phyloP scores from a whole-genome alignment of 92 coral and sea anemone species.

The Palythoa grandiflora region DNA sequence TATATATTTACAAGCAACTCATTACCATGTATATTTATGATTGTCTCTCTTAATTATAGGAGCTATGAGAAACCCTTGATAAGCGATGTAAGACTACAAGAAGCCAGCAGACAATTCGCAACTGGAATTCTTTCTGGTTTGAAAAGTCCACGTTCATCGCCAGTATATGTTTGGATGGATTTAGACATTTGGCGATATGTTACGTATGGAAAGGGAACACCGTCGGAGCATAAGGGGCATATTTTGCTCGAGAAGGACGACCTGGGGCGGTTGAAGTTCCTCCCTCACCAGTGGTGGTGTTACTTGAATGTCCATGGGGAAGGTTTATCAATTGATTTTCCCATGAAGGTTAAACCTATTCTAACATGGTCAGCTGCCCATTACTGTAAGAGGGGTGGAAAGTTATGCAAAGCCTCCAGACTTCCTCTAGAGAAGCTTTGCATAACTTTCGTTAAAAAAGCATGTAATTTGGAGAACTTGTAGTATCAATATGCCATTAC shows the following conservation, averaged over 20 bases:
- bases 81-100: constrained; percentile 43
- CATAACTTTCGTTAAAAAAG: constrained; percentile 36
- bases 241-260: constrained; percentile 42
- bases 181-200: constrained; percentile 63
- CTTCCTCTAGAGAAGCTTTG: constrained; percentile 61
- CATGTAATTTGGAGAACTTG: constrained; percentile 30
- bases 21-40: neutral
- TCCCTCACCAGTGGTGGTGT: constrained; percentile 65
- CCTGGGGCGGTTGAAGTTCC: constrained; percentile 25
- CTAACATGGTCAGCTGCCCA: constrained; percentile 35
- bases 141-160: constrained; percentile 49
- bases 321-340: constrained; percentile 64
- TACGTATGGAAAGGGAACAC: constrained; percentile 49
- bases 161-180: constrained; percentile 44
- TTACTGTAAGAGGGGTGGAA: neutral
- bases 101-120: constrained; percentile 45
- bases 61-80: neutral
- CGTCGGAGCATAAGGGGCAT: constrained; percentile 60
- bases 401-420: constrained; percentile 40
- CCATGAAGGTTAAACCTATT: constrained; percentile 38
- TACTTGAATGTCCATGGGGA: constrained; percentile 62
- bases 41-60: neutral
- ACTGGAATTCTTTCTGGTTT: constrained; percentile 39
- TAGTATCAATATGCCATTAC: neutral
- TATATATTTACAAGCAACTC: constrained; percentile 5